A percentile compares a stretch with the other conserved stretches of the same genome.
Conservation (phyloP, 2,888 invertebrate species). For the Lepidocyrtoides sp. region DNA sequence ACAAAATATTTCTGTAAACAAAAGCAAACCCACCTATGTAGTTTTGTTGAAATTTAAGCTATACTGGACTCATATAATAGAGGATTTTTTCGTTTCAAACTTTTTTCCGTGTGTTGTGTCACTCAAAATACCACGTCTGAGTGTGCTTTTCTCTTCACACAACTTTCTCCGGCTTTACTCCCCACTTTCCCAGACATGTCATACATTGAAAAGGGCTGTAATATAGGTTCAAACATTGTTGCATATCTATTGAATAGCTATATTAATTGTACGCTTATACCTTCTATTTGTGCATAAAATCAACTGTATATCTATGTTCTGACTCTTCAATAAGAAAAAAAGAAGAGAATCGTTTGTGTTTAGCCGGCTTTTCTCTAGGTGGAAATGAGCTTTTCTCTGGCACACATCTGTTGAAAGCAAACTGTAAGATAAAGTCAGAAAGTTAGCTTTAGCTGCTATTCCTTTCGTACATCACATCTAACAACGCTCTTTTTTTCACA, state of each 20-base stretch:
- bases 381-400: conserved; percentile 51
- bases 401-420: conserved; percentile 69
- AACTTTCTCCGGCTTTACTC: conserved; percentile 2
- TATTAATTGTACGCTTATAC: not conserved
- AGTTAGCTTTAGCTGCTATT: conserved; percentile 63
- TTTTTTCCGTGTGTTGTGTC: conserved; percentile 47
- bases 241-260: not conserved
- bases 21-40: not conserved
- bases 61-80: not conserved
- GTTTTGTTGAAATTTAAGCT: not conserved
- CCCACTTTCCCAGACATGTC: not conserved
- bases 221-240: not conserved
- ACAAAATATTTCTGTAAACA: not conserved
- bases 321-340: conserved; percentile 35
- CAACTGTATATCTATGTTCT: conserved; percentile 7
- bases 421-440: conserved; percentile 69
- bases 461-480: conserved; percentile 7
- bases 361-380: conserved; percentile 39
- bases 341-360: conserved; percentile 59
- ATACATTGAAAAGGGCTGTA: not conserved
- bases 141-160: conserved; percentile 15
- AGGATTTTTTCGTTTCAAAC: conserved; percentile 50
- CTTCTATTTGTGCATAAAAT: not conserved
- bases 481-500: conserved; percentile 41
- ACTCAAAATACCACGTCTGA: conserved; percentile 42